phyloP scores from a whole-genome alignment of 2,888 invertebrate species.

The Polymixis flavicincta region DNA sequence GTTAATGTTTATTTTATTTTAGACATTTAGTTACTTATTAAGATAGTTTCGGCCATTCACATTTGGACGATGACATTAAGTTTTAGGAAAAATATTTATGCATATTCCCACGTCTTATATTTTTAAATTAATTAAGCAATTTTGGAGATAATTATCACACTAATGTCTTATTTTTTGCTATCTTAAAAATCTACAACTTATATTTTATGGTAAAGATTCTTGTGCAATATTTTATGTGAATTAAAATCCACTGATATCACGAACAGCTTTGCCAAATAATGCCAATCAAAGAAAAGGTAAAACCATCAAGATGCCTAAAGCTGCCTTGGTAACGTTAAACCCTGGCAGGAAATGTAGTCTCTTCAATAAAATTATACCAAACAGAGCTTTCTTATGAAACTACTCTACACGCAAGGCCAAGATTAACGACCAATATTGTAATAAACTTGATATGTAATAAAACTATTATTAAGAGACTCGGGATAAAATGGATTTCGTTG shows the following conservation, averaged over 20 bases:
- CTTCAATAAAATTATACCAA: neutral
- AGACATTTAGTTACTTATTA: neutral
- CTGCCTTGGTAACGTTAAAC: constrained; percentile 2
- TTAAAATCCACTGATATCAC: neutral
- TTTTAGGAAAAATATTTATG: neutral
- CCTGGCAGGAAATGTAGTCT: constrained; percentile 9
- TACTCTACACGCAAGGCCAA: constrained; percentile 19
- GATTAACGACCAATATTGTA: constrained; percentile 28
- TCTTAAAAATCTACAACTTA: constrained; percentile 7
- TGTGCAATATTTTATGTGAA: neutral
- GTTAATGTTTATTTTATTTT: neutral
- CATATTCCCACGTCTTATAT: constrained; percentile 1
- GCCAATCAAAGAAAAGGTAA: neutral
- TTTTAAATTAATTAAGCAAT: constrained; percentile 23
- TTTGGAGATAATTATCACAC: neutral
- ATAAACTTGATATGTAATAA: constrained; percentile 32
- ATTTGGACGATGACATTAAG: constrained; percentile 16
- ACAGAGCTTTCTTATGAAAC: constrained; percentile 8
- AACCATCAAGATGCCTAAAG: neutral
- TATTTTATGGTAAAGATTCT: neutral
- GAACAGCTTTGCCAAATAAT: neutral
- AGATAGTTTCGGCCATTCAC: constrained; percentile 7
- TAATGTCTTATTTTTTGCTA: neutral
- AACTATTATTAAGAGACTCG: constrained; percentile 5
- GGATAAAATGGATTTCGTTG: neutral